Percentiles rank a stretch among this genome's conserved stretches.
phyloP scores from a whole-genome alignment of 2,113 vertebrate genomes.

The Piaya cayana region DNA sequence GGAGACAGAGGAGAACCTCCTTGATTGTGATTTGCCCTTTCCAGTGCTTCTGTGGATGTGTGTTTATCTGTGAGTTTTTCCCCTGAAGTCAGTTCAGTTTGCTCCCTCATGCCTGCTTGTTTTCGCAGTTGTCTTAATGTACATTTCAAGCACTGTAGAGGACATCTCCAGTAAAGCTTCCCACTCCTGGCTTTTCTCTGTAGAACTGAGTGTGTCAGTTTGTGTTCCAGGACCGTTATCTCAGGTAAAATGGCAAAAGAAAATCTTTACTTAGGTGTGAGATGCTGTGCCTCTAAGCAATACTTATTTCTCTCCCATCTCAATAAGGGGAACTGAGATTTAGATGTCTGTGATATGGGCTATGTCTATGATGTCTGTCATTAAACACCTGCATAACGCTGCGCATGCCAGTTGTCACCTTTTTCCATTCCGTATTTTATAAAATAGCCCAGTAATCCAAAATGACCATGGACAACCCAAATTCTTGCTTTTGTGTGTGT shows the following conservation, averaged over 20 bases:
- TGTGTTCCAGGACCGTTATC: neutral
- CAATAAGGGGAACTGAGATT: neutral
- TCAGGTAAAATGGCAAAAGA: neutral
- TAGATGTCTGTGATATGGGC: fast-evolving
- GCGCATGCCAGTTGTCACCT: neutral
- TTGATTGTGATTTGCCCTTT: neutral
- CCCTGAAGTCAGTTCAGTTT: neutral
- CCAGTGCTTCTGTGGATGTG: neutral
- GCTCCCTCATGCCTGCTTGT: neutral
- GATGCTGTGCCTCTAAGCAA: neutral
- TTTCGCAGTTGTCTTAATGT: neutral
- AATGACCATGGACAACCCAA: neutral
- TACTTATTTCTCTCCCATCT: neutral
- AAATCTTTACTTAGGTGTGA: neutral
- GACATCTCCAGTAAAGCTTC: neutral
- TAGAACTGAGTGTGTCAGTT: neutral
- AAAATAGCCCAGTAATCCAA: neutral
- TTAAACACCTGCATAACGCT: neutral
- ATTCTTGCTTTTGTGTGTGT: neutral
- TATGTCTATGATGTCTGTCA: neutral
- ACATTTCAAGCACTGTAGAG: neutral
- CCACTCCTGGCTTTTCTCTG: neutral
- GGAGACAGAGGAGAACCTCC: neutral
- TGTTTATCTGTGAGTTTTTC: neutral
- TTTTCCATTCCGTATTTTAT: neutral